A percentile compares a stretch with the other conserved stretches of the same genome.
phyloP scores from a whole-genome alignment of 1,140 invertebrate genomes.

The Drosophila orosa region DNA sequence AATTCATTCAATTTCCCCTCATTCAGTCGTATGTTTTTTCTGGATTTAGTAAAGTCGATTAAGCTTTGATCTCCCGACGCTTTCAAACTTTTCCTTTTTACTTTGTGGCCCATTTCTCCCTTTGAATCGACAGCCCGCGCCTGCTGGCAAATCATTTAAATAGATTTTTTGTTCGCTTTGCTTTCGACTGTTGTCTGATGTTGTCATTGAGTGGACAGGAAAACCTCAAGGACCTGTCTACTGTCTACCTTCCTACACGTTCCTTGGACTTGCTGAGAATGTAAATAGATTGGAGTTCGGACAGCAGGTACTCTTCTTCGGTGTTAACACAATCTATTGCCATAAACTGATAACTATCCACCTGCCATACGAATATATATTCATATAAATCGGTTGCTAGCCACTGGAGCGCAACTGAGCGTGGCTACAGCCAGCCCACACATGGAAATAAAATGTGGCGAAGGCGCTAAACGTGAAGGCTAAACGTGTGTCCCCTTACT shows the following conservation, averaged over 20 bases:
- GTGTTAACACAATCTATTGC: slow-evolving; percentile 15
- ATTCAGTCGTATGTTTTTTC: slow-evolving; percentile 11
- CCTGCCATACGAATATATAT: background rate
- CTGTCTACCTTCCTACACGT: background rate
- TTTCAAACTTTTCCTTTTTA: slow-evolving; percentile 30
- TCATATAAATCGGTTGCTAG: background rate
- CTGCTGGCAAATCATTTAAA: slow-evolving; percentile 41
- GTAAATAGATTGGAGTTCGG: slow-evolving; percentile 36
- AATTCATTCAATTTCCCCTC: slow-evolving; percentile 33
- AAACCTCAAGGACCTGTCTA: slow-evolving; percentile 22
- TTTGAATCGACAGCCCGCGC: slow-evolving; percentile 11
- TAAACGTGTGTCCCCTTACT: slow-evolving; percentile 38
- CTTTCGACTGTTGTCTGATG: background rate
- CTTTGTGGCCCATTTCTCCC: slow-evolving; percentile 3
- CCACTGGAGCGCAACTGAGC: slow-evolving; percentile 43
- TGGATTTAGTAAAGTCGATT: slow-evolving; percentile 36
- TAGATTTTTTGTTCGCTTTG: slow-evolving; percentile 25
- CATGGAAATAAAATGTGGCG: slow-evolving; percentile 60
- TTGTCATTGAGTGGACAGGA: slow-evolving; percentile 35
- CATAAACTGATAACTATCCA: slow-evolving; percentile 9
- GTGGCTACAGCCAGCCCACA: slow-evolving; percentile 18
- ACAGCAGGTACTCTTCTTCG: background rate
- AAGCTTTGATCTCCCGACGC: slow-evolving; percentile 50
- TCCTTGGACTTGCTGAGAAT: slow-evolving; percentile 7
- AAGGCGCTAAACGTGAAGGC: too few relatives aligned